phyloP scores from a whole-genome alignment of 2,113 vertebrate species.

The Corvus hawaiiensis region DNA sequence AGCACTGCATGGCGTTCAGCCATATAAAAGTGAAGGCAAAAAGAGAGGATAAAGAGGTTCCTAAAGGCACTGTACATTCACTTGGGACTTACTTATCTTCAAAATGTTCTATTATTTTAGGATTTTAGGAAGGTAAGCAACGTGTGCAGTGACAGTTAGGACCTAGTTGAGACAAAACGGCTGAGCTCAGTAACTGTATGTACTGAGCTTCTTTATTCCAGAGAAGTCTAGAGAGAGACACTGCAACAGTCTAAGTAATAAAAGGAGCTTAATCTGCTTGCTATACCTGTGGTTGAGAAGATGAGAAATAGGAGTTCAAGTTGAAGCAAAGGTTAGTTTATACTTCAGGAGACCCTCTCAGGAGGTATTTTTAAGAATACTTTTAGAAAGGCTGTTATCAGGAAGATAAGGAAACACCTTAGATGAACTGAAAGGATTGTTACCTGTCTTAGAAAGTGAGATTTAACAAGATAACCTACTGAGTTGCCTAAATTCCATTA shows the following conservation, averaged over 20 bases:
- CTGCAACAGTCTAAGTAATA: background rate
- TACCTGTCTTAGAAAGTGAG: background rate
- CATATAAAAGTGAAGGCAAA: background rate
- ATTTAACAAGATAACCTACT: background rate
- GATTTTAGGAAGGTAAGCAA: background rate
- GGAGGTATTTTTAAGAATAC: background rate
- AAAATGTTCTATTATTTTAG: background rate
- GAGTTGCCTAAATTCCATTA: background rate
- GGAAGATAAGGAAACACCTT: background rate
- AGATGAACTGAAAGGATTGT: background rate
- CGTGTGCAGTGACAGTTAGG: background rate
- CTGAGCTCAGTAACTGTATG: background rate
- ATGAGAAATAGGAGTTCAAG: background rate
- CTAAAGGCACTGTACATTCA: background rate
- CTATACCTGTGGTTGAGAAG: background rate
- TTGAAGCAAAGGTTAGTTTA: background rate
- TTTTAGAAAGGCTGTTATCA: background rate
- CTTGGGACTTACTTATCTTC: background rate
- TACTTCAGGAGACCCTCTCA: background rate
- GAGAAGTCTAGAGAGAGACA: background rate
- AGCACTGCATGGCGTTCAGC: rapidly evolving
- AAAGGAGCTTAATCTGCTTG: background rate
- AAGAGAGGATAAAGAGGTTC: background rate
- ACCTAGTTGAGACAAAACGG: background rate
- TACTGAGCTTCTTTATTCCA: background rate